Conservation (phyloP, 2,797 vertebrate species). For the Choloepus didactylus region DNA sequence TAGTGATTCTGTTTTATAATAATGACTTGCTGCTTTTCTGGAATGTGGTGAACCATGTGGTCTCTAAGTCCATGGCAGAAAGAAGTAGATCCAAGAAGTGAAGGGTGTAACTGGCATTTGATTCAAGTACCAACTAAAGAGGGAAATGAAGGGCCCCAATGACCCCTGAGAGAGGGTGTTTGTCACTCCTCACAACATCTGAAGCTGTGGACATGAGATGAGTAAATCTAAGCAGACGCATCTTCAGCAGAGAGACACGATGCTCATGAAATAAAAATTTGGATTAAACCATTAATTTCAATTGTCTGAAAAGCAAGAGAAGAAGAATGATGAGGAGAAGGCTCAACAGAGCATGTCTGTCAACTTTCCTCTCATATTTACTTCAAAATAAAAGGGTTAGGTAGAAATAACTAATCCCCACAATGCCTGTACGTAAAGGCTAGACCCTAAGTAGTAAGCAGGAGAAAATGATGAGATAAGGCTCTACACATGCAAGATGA, state of each 20-base stretch:
- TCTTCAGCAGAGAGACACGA: fast-evolving
- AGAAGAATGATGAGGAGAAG: not conserved
- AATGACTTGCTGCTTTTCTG: not conserved
- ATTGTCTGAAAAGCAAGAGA: not conserved
- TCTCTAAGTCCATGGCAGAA: not conserved
- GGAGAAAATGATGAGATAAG: not conserved
- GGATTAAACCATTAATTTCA: too few species aligned
- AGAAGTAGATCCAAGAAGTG: not conserved
- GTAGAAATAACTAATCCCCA: fast-evolving
- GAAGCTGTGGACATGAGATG: not conserved
- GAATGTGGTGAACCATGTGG: fast-evolving
- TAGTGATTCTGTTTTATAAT: not conserved
- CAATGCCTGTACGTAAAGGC: fast-evolving
- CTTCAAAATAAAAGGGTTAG: not conserved
- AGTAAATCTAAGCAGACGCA: not conserved
- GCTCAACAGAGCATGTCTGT: too few species aligned
- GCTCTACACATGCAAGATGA: not conserved
- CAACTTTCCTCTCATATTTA: fast-evolving
- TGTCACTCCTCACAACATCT: fast-evolving
- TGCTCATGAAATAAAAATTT: not conserved
- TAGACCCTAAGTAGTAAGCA: not conserved
- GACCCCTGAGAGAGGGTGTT: fast-evolving
- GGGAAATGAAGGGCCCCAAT: fast-evolving
- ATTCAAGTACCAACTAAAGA: not conserved
- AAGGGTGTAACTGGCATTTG: too few species aligned